These are phyloP conservation scores for Falcaria lacertinaria DNA, from an alignment of 2,888 invertebrate species.

Conservation along the genomic window DNA sequence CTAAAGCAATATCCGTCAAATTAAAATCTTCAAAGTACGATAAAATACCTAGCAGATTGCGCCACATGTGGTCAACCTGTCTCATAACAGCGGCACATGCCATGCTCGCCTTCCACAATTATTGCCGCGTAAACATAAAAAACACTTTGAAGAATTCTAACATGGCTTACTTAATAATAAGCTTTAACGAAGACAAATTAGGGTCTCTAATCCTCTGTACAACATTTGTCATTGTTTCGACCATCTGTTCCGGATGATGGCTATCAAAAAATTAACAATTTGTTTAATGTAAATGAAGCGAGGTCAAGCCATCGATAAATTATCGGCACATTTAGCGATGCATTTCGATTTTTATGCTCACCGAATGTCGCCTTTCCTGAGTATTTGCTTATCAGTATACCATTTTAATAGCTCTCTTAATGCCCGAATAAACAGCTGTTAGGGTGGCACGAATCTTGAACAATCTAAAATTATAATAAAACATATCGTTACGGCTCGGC, in stretches of 20 bases:
- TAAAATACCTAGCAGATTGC: slow-evolving; percentile 70
- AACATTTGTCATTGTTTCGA: slow-evolving; percentile 26
- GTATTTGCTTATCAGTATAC: slow-evolving; percentile 61
- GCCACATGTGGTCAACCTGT: slow-evolving; percentile 79
- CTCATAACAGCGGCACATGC: slow-evolving; percentile 76
- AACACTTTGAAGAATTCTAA: slow-evolving; percentile 43
- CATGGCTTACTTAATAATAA: slow-evolving; percentile 8
- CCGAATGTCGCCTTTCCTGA: slow-evolving; percentile 75
- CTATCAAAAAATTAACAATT: slow-evolving; percentile 80
- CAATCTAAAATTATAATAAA: not conserved
- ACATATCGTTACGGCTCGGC: not conserved
- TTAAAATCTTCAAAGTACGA: slow-evolving; percentile 61
- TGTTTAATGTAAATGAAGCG: slow-evolving; percentile 78
- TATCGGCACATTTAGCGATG: slow-evolving; percentile 67
- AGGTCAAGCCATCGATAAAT: slow-evolving; percentile 71
- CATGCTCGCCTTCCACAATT: slow-evolving; percentile 70
- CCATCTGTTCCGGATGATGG: slow-evolving; percentile 77
- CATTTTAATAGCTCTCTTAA: slow-evolving; percentile 58
- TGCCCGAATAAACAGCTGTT: slow-evolving; percentile 49
- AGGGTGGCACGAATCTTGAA: not conserved
- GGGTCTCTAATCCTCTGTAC: slow-evolving; percentile 20
- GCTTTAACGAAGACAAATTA: slow-evolving; percentile 12
- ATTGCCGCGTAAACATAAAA: slow-evolving; percentile 58
- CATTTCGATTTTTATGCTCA: slow-evolving; percentile 62
- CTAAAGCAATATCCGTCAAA: slow-evolving; percentile 53